A percentile compares a stretch with the other conserved stretches of the same genome.
Evolutionary conservation across 2,113 vertebrate species (phyloP).

Genomic region (Psittacara wagleri): DNA sequence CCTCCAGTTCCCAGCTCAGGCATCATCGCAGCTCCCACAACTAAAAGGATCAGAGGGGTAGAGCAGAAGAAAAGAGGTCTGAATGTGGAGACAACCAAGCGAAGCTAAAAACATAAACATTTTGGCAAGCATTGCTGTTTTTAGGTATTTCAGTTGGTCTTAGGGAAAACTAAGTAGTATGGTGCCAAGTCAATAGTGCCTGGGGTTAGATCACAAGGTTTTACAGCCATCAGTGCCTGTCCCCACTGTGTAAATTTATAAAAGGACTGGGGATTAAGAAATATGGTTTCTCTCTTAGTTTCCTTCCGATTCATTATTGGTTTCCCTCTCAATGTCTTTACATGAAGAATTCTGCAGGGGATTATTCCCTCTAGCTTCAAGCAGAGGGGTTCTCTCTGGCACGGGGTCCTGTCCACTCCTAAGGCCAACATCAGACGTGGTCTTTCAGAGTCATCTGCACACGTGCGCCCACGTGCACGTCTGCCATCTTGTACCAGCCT

Average conservation of each 20-base stretch:
- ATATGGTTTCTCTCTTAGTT: neutral
- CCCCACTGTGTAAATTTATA: neutral
- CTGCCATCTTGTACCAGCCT: neutral
- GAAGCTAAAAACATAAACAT: neutral
- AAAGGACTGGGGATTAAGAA: neutral
- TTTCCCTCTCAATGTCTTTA: neutral
- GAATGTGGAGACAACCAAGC: neutral
- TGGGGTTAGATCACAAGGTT: constrained; percentile 20
- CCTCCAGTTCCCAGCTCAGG: constrained; percentile 33
- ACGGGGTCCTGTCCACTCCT: neutral
- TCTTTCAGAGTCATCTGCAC: neutral
- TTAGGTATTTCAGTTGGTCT: constrained; percentile 53
- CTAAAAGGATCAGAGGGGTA: neutral
- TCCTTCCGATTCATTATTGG: neutral
- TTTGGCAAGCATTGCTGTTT: constrained; percentile 36
- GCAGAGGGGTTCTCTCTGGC: neutral
- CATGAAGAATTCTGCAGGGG: neutral
- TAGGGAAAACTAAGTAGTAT: constrained; percentile 19
- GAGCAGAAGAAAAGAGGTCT: neutral
- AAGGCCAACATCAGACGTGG: fast-evolving
- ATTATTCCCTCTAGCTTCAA: neutral
- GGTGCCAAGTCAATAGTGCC: constrained; percentile 55
- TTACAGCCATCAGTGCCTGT: neutral
- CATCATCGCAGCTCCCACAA: neutral
- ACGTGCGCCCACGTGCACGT: fast-evolving